These are phyloP conservation scores for Pelagia noctiluca DNA, from an alignment of 30 jellyfish, hydroid and myxozoan genomes.

Conservation along the genomic window DNA sequence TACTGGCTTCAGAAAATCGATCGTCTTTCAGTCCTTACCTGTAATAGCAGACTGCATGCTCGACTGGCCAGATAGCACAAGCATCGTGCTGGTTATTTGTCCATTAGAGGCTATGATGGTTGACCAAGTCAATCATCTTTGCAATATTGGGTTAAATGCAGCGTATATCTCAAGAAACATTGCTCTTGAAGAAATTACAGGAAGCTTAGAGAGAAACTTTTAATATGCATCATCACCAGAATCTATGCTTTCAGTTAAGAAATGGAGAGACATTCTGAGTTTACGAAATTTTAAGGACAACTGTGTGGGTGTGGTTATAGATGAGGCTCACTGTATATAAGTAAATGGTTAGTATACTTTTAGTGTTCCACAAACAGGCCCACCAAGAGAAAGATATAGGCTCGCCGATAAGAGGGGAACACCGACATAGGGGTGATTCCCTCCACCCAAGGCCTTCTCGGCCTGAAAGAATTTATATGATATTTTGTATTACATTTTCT, in stretches of 20 bases:
- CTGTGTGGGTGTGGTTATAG: slow-evolving; percentile 4
- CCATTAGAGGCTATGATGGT: no score
- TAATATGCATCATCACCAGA: background rate
- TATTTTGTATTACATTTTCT: background rate
- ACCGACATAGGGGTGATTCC: background rate
- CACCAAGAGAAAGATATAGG: slow-evolving; percentile 1
- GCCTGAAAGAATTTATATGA: slow-evolving; percentile 2
- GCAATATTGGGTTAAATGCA: background rate
- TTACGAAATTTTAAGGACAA: slow-evolving; percentile 1
- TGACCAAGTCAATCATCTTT: background rate
- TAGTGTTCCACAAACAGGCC: background rate
- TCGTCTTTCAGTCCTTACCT: background rate
- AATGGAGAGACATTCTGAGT: background rate
- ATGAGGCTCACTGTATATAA: slow-evolving; percentile 2
- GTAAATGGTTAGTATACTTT: background rate
- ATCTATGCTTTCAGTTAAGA: slow-evolving; percentile 2
- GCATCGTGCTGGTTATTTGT: no score
- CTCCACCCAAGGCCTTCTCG: background rate
- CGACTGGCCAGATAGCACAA: no score
- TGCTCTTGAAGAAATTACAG: background rate
- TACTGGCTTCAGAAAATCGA: background rate
- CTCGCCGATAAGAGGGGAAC: background rate
- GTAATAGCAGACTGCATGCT: no score
- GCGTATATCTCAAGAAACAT: background rate
- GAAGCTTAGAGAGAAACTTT: background rate